These are phyloP conservation scores for Halcyon badia DNA, from an alignment of 2,797 vertebrate genomes.

Conservation along the genomic window DNA sequence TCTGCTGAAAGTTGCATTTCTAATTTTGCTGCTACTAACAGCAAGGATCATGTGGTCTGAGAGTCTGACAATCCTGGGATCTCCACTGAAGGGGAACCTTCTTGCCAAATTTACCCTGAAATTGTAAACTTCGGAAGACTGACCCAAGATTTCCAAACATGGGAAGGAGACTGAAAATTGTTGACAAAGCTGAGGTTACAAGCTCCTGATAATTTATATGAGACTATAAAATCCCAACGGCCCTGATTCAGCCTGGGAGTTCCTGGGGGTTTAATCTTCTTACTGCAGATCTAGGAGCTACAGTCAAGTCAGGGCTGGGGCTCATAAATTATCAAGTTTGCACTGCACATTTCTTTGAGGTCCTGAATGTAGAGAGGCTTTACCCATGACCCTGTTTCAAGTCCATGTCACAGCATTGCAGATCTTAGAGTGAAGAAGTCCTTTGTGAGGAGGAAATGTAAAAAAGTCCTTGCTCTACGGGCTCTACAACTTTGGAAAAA, in stretches of 20 bases:
- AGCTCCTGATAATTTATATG: rapidly evolving
- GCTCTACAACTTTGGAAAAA: not conserved
- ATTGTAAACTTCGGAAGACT: not conserved
- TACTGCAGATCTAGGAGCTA: not conserved
- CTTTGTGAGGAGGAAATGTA: not conserved
- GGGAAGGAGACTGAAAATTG: not conserved
- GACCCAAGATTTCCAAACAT: not conserved
- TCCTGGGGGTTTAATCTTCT: not conserved
- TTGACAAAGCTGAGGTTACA: not conserved
- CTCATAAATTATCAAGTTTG: not conserved
- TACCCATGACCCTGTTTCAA: not conserved
- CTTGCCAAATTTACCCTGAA: not conserved
- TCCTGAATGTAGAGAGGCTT: not conserved
- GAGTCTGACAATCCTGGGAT: not conserved
- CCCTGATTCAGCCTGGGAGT: not conserved
- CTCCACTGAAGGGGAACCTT: not conserved
- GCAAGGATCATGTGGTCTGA: not conserved
- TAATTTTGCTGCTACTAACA: not conserved
- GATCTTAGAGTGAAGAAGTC: not conserved
- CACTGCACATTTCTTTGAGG: not conserved
- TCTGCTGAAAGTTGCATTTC: not conserved
- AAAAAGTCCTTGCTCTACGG: not conserved
- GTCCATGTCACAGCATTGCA: not conserved
- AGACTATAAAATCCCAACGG: not conserved
- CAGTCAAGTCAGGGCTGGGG: not conserved